These are phyloP conservation scores for Malacosoma neustria DNA, from an alignment of 2,888 invertebrate species.

Conservation along the genomic window DNA sequence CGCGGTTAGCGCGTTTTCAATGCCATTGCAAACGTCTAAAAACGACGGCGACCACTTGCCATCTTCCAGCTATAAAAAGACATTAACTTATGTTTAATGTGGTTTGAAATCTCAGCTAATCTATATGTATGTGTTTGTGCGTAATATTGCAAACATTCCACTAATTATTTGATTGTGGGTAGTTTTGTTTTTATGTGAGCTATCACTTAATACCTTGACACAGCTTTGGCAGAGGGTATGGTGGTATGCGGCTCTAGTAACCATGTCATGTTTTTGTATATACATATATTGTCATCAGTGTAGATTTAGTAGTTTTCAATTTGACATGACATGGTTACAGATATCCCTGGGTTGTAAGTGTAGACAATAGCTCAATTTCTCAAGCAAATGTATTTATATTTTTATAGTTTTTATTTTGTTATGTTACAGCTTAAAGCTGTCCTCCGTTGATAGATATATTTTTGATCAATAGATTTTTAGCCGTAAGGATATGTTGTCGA, in stretches of 20 bases:
- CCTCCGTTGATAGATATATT: constrained; percentile 44
- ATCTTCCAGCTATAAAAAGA: too few species aligned
- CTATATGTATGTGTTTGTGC: neutral
- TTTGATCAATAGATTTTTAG: constrained; percentile 44
- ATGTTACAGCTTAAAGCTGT: constrained; percentile 62
- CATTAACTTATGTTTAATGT: too few species aligned
- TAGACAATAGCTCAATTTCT: constrained; percentile 67
- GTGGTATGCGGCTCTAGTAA: constrained; percentile 67
- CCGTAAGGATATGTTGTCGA: constrained; percentile 53
- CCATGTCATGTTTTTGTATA: constrained; percentile 64
- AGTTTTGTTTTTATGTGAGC: too few species aligned
- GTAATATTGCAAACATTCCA: neutral
- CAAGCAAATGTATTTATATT: constrained; percentile 22
- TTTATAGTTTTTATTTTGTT: constrained; percentile 52
- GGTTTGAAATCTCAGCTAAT: too few species aligned
- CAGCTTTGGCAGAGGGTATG: constrained; percentile 57
- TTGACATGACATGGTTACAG: constrained; percentile 59
- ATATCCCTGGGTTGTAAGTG: constrained; percentile 67
- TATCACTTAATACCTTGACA: constrained; percentile 48
- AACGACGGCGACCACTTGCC: too few species aligned
- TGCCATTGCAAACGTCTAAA: too few species aligned
- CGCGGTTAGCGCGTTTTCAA: neutral
- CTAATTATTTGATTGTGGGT: too few species aligned
- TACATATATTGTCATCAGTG: constrained; percentile 34
- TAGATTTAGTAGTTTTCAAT: constrained; percentile 13